phyloP scores from a whole-genome alignment of 2,797 vertebrate species.

The Knipowitschia caucasica region DNA sequence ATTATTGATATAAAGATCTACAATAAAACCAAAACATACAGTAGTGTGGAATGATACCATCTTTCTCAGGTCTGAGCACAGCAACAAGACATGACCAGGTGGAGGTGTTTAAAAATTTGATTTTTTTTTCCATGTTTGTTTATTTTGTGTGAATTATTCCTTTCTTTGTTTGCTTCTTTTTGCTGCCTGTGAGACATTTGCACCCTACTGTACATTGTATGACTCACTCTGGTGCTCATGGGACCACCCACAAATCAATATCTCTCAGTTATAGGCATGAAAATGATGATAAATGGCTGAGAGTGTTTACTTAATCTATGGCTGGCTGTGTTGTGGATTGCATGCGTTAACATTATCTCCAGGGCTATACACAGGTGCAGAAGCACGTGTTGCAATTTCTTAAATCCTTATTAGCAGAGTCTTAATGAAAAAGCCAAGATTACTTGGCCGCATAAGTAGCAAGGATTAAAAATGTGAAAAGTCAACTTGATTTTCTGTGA shows the following conservation, averaged over 20 bases:
- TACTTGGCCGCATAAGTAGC: conserved; percentile 41
- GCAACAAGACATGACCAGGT: too few species aligned
- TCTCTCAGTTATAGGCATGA: conserved; percentile 47
- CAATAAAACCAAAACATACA: too few species aligned
- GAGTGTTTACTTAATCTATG: conserved; percentile 38
- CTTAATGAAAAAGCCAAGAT: conserved; percentile 40
- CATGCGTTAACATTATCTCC: conserved; percentile 12
- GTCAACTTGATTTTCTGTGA: conserved; percentile 38
- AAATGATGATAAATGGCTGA: conserved; percentile 57
- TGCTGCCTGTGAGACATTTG: not conserved
- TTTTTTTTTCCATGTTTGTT: not conserved
- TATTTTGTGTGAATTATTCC: not conserved
- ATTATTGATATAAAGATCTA: too few species aligned
- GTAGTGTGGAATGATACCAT: not conserved
- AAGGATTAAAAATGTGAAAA: conserved; percentile 42
- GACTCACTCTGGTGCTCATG: conserved; percentile 39
- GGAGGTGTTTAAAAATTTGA: not conserved
- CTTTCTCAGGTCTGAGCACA: not conserved
- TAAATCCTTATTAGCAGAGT: conserved; percentile 46
- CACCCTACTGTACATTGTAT: not conserved
- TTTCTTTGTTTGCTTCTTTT: not conserved
- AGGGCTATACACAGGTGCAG: conserved; percentile 18
- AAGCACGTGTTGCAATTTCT: conserved; percentile 23
- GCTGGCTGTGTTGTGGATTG: conserved; percentile 19
- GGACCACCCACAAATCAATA: conserved; percentile 65